phyloP scores from a whole-genome alignment of 37 sponge, comb jelly and placozoan species.

The Diacarnus erythraeanus region DNA sequence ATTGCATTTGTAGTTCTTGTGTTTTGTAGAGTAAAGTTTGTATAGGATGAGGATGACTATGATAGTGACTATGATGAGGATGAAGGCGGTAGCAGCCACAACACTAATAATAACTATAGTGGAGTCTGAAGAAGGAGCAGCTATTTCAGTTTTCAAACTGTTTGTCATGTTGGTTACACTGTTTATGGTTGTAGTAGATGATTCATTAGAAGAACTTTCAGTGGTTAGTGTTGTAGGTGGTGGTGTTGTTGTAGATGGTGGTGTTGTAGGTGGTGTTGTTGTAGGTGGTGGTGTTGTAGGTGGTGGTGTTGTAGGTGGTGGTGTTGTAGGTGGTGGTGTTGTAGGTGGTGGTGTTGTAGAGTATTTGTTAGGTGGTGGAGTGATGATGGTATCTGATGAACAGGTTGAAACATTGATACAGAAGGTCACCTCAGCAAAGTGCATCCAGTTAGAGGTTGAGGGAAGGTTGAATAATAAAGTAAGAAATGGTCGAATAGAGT shows the following conservation, averaged over 20 bases:
- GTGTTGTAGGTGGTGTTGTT: neutral
- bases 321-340: neutral
- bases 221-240: neutral
- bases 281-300: neutral
- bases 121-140: no score
- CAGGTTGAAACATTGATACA: neutral
- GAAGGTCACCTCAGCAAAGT: conserved; percentile 2
- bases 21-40: no score
- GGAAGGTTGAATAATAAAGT: neutral
- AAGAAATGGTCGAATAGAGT: neutral
- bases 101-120: no score
- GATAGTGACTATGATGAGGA: no score
- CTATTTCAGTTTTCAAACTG: no score
- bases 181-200: no score
- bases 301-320: neutral
- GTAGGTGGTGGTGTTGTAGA: neutral
- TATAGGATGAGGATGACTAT: no score
- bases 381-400: neutral
- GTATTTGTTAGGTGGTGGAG: no score
- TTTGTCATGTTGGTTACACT: no score
- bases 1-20: no score
- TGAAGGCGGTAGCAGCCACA: no score
- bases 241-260: neutral
- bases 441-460: neutral
- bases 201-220: no score